phyloP scores from a whole-genome alignment of 64 coral and sea anemone species.

The Anthopleura sola region DNA sequence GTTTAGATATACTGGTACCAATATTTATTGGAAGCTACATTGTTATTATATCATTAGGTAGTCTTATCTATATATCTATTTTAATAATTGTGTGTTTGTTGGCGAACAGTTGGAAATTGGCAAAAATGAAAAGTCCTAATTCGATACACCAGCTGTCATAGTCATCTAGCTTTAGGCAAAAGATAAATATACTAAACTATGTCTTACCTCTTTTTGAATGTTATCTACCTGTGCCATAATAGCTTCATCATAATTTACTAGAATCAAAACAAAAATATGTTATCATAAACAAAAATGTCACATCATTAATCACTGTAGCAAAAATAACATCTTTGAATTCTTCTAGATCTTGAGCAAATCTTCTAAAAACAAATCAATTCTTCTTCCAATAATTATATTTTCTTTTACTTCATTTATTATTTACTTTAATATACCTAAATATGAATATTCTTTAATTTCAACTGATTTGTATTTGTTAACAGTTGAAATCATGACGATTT shows the following conservation, averaged over 20 bases:
- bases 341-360: too few relatives aligned
- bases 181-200: background rate
- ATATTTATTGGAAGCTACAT: background rate
- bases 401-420: too few relatives aligned
- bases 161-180: background rate
- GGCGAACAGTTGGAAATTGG: too few relatives aligned
- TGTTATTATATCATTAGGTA: too few relatives aligned
- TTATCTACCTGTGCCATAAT: conserved; percentile 85
- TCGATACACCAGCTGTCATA: too few relatives aligned
- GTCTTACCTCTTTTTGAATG: conserved; percentile 95
- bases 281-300: background rate
- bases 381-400: too few relatives aligned
- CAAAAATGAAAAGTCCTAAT: too few relatives aligned
- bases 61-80: too few relatives aligned
- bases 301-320: background rate
- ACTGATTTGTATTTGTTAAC: background rate
- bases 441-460: background rate
- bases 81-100: too few relatives aligned
- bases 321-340: too few relatives aligned
- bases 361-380: too few relatives aligned
- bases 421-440: background rate
- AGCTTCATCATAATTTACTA: conserved; percentile 89
- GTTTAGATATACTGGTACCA: background rate
- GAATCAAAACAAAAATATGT: background rate
- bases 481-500: background rate